Percentiles rank a stretch among this genome's conserved stretches.
These are phyloP conservation scores for Opisthograptis luteolata DNA, from an alignment of 2,888 invertebrate species.

Conservation along the genomic window DNA sequence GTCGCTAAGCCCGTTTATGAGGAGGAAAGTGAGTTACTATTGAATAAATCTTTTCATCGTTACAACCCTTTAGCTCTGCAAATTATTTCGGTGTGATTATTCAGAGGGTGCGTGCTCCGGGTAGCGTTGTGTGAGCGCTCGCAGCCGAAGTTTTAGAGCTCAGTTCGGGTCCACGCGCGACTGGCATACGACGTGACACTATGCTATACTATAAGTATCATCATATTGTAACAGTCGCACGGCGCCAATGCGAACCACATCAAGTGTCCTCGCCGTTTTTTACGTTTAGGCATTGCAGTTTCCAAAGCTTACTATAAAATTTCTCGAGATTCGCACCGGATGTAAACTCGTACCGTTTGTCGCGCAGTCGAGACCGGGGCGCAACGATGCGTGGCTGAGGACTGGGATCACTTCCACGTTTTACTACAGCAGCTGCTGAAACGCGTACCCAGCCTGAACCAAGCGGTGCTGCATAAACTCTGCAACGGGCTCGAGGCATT, in stretches of 20 bases:
- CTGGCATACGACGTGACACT: no score
- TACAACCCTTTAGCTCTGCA: background rate
- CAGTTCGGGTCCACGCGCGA: no score
- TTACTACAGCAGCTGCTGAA: conserved; percentile 93
- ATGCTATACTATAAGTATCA: no score
- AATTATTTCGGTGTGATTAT: background rate
- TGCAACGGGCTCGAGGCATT: conserved; percentile 97
- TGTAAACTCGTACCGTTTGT: background rate
- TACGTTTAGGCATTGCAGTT: no score
- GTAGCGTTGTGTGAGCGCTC: no score
- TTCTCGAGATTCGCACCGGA: no score
- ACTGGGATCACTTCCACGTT: conserved; percentile 98
- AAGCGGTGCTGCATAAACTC: conserved; percentile 90
- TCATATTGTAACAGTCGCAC: no score
- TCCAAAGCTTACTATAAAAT: no score
- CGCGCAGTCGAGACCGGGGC: conserved; percentile 78
- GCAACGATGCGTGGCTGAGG: conserved; percentile 90
- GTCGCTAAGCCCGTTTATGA: conserved; percentile 95
- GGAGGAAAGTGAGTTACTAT: conserved; percentile 80
- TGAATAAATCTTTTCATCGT: background rate
- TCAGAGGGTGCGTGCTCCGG: background rate
- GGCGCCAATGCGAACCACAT: no score
- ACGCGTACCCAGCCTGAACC: conserved; percentile 91
- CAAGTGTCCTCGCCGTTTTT: no score
- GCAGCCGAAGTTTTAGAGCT: no score